These are phyloP conservation scores for Ophiothrix spiculata DNA, from an alignment of 35 echinoderm and acorn worm species.

Conservation along the genomic window DNA sequence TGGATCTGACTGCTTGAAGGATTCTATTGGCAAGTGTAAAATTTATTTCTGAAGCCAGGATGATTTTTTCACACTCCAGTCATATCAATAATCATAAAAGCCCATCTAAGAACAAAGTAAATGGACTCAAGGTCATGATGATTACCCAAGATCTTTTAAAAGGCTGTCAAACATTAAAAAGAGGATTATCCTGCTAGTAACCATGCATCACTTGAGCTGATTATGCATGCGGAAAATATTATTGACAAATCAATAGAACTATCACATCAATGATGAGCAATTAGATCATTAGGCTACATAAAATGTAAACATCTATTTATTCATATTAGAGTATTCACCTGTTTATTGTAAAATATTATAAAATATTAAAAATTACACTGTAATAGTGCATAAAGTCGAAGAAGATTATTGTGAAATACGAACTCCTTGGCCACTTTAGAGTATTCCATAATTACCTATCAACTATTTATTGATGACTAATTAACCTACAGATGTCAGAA, in stretches of 20 bases:
- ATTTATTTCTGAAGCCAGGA: neutral
- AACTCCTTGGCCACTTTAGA: no score
- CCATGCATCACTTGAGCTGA: neutral
- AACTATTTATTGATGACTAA: no score
- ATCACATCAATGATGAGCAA: no score
- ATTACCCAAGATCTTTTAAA: no score
- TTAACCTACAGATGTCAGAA: no score
- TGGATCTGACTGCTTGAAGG: neutral
- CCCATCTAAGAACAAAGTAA: no score
- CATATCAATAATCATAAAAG: neutral
- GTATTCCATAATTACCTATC: no score
- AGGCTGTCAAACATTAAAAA: neutral
- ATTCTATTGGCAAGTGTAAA: neutral
- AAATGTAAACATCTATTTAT: neutral
- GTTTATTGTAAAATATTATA: neutral
- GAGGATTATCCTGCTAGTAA: neutral
- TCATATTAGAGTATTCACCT: neutral
- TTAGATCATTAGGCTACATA: no score
- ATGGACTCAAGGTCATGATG: no score
- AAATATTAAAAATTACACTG: neutral
- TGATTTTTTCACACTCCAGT: neutral
- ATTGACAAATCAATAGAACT: no score
- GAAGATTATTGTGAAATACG: no score
- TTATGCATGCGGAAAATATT: neutral
- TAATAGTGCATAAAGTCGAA: no score